Percentiles rank a stretch among this genome's conserved stretches.
Conservation (phyloP, 1,140 invertebrate species). For the Drosophila parvula region DNA sequence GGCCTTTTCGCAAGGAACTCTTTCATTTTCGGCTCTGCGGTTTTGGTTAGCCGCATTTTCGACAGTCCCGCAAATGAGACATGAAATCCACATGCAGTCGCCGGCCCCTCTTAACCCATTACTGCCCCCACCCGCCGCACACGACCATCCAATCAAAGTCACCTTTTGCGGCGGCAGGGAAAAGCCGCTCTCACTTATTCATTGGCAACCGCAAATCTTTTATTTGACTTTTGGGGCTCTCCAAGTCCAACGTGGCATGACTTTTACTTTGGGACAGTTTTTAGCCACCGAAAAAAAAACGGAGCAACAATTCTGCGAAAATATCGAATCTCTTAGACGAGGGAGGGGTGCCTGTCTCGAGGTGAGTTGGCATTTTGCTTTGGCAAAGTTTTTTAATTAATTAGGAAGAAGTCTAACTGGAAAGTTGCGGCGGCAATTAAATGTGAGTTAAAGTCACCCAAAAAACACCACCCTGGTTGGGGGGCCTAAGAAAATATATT, state of each 20-base stretch:
- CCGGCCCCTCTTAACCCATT: conserved; percentile 16
- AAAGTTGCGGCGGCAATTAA: conserved; percentile 74
- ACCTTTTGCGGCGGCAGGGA: conserved; percentile 38
- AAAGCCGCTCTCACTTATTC: conserved; percentile 53
- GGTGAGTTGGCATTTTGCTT: conserved; percentile 67
- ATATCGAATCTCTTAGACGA: conserved; percentile 13
- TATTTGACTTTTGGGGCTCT: conserved; percentile 54
- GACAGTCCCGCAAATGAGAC: conserved; percentile 43
- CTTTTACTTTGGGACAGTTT: conserved; percentile 53
- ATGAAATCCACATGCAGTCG: conserved; percentile 14
- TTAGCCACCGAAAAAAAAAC: conserved; percentile 43
- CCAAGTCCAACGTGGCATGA: conserved; percentile 47
- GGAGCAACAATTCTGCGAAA: conserved; percentile 39
- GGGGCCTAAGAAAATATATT: conserved; percentile 50
- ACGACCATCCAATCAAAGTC: conserved; percentile 40
- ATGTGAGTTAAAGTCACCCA: conserved; percentile 63
- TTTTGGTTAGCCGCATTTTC: conserved; percentile 31
- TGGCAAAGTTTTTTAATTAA: conserved; percentile 78
- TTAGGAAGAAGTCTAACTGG: conserved; percentile 61
- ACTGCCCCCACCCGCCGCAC: background rate
- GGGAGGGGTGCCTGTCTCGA: conserved; percentile 2
- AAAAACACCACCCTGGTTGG: conserved; percentile 27
- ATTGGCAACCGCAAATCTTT: conserved; percentile 66
- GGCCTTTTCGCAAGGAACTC: conserved; percentile 1
- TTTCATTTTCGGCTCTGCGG: conserved; percentile 38